Percentiles rank a stretch among this genome's conserved stretches.
Conservation (phyloP, 2,888 invertebrate genomes). For the Leptopilina syphax region DNA sequence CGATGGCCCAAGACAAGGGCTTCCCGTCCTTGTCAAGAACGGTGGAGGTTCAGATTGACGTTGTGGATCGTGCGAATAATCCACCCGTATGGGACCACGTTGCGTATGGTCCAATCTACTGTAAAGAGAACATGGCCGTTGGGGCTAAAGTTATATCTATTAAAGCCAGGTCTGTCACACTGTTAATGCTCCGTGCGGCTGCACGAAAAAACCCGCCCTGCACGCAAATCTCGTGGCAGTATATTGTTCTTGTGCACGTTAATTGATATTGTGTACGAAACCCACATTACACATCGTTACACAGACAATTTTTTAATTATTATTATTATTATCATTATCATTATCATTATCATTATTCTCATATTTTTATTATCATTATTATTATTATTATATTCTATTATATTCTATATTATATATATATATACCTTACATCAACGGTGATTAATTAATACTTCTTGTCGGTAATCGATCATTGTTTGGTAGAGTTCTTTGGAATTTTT, state of each 20-base stretch:
- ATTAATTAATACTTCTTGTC: conserved; percentile 1
- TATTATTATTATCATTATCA: conserved; percentile 21
- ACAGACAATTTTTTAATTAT: conserved; percentile 45
- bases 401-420: background rate
- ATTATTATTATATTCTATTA: conserved; percentile 3
- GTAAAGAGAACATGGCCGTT: conserved; percentile 98
- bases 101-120: conserved; percentile 97
- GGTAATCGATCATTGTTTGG: conserved; percentile 18
- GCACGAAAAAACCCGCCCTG: conserved; percentile 75
- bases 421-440: conserved; percentile 40
- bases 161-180: conserved; percentile 96
- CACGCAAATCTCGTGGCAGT: conserved; percentile 77
- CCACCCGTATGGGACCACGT: conserved; percentile 98
- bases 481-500: background rate
- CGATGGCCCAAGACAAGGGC: conserved; percentile 98
- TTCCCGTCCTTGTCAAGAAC: conserved; percentile 95
- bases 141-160: conserved; percentile 98
- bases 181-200: conserved; percentile 75
- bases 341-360: conserved; percentile 26
- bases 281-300: conserved; percentile 61
- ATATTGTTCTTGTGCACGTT: conserved; percentile 77
- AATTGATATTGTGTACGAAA: conserved; percentile 77
- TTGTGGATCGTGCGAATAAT: conserved; percentile 98
- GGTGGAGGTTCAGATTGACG: conserved; percentile 98
- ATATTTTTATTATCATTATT: conserved; percentile 4